A percentile compares a stretch with the other conserved stretches of the same genome.
Conservation (phyloP, 2,113 vertebrate genomes). For the Megaceryle torquata region DNA sequence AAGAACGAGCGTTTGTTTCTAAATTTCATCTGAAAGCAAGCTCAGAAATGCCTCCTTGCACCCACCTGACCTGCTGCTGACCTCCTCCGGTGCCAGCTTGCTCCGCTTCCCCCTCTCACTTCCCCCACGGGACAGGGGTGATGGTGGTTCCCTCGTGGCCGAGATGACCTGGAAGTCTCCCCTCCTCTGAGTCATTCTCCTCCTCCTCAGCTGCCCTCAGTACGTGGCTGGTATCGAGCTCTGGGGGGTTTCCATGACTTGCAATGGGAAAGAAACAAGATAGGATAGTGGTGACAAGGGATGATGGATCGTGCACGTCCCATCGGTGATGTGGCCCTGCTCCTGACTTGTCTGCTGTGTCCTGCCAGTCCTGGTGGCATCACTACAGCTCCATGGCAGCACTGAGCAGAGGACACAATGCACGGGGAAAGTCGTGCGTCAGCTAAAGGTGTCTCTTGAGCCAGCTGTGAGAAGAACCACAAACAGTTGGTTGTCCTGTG, state of each 20-base stretch:
- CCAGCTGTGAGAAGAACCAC: background rate
- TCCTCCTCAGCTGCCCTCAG: background rate
- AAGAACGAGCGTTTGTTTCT: accelerated
- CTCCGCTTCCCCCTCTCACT: background rate
- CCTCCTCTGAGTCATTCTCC: constrained; percentile 33
- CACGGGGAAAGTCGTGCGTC: background rate
- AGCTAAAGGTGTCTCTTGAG: background rate
- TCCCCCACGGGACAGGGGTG: accelerated
- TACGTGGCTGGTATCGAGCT: background rate
- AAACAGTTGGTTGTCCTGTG: background rate
- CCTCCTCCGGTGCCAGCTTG: background rate
- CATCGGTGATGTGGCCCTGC: background rate
- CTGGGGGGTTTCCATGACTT: background rate
- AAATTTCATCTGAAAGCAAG: background rate
- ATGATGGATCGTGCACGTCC: background rate
- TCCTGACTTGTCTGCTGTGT: background rate
- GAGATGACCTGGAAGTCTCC: background rate
- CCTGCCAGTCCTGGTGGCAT: background rate
- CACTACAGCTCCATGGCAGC: accelerated
- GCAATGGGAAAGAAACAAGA: background rate
- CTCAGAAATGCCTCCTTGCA: background rate
- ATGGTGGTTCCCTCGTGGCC: background rate
- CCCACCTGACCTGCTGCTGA: background rate
- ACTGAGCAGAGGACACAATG: background rate
- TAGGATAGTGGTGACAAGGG: background rate